phyloP scores from a whole-genome alignment of 2,888 invertebrate species.

The Perithous albicinctus region DNA sequence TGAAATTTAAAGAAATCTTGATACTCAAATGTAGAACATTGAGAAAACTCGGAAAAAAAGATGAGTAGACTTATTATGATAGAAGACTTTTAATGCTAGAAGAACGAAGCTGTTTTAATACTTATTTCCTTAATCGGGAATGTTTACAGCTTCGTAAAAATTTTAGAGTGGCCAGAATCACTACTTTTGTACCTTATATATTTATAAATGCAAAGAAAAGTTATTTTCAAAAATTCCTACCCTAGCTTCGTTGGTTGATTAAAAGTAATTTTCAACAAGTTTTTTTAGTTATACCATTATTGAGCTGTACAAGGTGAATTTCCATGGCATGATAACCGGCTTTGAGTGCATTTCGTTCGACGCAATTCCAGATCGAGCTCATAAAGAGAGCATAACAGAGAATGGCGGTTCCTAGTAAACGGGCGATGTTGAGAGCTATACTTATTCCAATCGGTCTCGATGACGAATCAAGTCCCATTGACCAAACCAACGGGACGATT shows the following conservation, averaged over 20 bases:
- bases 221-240: neutral
- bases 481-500: constrained; percentile 82
- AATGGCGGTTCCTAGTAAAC: constrained; percentile 88
- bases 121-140: too few relatives aligned
- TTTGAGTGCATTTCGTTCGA: constrained; percentile 91
- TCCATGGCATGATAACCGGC: constrained; percentile 91
- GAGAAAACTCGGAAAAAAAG: too few relatives aligned
- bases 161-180: too few relatives aligned
- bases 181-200: too few relatives aligned
- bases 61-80: too few relatives aligned
- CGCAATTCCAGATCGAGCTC: constrained; percentile 93
- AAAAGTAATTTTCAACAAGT: neutral
- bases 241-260: too few relatives aligned
- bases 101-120: too few relatives aligned
- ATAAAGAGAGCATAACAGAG: constrained; percentile 90
- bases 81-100: too few relatives aligned
- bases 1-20: too few relatives aligned
- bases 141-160: too few relatives aligned
- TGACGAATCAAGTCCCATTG: constrained; percentile 78
- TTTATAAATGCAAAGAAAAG: neutral
- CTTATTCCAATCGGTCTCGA: constrained; percentile 77
- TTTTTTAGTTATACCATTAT: constrained; percentile 68
- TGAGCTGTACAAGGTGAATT: constrained; percentile 83
- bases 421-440: constrained; percentile 86
- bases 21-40: too few relatives aligned